Percentiles rank a stretch among this genome's conserved stretches.
Evolutionary conservation across 2,113 vertebrate species (phyloP).

Genomic region (Apteryx owenii): DNA sequence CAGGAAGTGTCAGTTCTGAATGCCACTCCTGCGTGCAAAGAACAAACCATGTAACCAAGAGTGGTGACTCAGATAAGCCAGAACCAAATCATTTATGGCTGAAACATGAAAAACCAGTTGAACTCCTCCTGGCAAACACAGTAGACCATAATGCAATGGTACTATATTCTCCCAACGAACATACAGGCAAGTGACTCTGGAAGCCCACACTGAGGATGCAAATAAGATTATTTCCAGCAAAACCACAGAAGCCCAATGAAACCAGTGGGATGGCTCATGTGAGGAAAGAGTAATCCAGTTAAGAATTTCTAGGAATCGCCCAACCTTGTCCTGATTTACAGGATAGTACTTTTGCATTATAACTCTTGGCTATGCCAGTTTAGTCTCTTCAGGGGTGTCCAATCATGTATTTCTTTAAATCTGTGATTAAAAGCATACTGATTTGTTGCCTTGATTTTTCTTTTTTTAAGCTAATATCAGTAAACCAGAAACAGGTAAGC

Average conservation of each 20-base stretch:
- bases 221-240: neutral
- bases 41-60: neutral
- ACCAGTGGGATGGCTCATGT: accelerated
- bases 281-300: neutral
- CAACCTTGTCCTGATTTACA: neutral
- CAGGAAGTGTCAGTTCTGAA: neutral
- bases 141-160: neutral
- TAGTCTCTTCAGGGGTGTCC: neutral
- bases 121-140: neutral
- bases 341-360: neutral
- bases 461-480: neutral
- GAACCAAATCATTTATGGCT: neutral
- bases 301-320: neutral
- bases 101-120: neutral
- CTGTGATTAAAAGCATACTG: neutral
- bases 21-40: neutral
- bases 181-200: neutral
- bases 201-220: neutral
- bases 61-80: neutral
- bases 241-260: neutral
- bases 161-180: neutral
- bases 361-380: neutral
- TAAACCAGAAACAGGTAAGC: neutral
- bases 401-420: neutral
- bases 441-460: neutral